Percentiles rank a stretch among this genome's conserved stretches.
Evolutionary conservation across 2,113 vertebrate species (phyloP).

Genomic region (human (Homo sapiens)): GRCh38 chr1:167618501-167619000

Average conservation of each 20-base stretch:
- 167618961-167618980: background rate
- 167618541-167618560: too few relatives aligned
- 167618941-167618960: background rate
- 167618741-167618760: fast-evolving
- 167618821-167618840: background rate
- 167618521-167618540: background rate
- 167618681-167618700: fast-evolving
- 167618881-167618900: too few relatives aligned
- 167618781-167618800: too few relatives aligned
- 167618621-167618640: background rate
- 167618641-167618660: background rate
- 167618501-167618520: background rate
- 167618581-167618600: background rate
- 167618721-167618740: background rate
- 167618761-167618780: background rate
- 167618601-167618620: fast-evolving
- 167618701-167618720: background rate
- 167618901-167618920: background rate
- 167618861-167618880: background rate
- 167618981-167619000: background rate
- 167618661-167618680: too few relatives aligned
- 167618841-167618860: background rate
- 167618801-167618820: background rate
- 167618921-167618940: background rate
- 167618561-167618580: background rate